phyloP scores from a whole-genome alignment of 2,797 vertebrate genomes.

The Amphiprion clarkii region DNA sequence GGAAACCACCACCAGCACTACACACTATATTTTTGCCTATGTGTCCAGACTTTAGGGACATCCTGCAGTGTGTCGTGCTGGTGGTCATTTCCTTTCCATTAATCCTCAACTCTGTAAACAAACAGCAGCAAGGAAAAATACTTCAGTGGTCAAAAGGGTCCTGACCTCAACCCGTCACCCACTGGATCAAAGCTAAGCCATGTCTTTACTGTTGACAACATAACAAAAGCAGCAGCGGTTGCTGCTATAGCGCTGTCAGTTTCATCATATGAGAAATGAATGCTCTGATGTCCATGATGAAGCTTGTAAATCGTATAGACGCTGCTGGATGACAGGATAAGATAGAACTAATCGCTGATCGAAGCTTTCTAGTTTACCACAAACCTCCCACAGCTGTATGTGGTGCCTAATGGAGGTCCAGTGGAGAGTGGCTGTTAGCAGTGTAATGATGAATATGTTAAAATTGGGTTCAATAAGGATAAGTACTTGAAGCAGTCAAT shows the following conservation, averaged over 20 bases:
- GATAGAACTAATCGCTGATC: not conserved
- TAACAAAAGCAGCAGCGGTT: not conserved
- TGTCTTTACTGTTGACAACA: not conserved
- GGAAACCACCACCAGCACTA: too few species aligned
- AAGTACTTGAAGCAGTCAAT: not conserved
- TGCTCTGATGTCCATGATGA: not conserved
- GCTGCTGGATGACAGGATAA: not conserved
- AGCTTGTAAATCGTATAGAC: constrained; percentile 8
- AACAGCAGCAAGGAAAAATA: constrained; percentile 31
- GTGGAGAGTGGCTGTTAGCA: constrained; percentile 2
- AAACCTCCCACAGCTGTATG: constrained; percentile 17
- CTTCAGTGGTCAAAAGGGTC: constrained; percentile 23
- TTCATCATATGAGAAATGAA: not conserved
- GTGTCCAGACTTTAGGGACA: too few species aligned
- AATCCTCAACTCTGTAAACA: constrained; percentile 20
- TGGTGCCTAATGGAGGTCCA: constrained; percentile 1
- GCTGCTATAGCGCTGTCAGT: not conserved
- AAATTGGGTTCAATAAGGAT: not conserved
- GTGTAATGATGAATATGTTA: not conserved
- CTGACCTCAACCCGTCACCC: constrained; percentile 10
- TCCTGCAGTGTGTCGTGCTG: not conserved
- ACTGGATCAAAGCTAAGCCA: constrained; percentile 13
- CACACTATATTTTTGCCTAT: too few species aligned
- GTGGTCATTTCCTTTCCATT: not conserved
- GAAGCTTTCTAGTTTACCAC: constrained; percentile 17